Evolutionary conservation across 2,113 vertebrate species (phyloP).

Genomic region (Junco hyemalis): DNA sequence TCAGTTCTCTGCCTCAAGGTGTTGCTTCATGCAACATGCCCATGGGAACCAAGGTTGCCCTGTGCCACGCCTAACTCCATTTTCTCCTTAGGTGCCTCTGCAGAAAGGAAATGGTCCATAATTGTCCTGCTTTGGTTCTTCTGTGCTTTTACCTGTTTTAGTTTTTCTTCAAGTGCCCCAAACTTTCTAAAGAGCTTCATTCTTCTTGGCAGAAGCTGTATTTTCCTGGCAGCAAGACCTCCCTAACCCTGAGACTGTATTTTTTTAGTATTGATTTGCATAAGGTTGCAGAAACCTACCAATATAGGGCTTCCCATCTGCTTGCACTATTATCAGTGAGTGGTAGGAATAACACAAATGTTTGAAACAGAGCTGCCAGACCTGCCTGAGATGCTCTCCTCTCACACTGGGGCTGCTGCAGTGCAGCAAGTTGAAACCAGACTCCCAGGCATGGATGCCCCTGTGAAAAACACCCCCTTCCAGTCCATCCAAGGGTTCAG

Average conservation of each 20-base stretch:
- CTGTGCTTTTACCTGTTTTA: neutral
- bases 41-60: neutral
- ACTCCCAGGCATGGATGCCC: neutral
- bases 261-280: neutral
- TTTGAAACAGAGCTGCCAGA: neutral
- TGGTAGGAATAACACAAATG: neutral
- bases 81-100: neutral
- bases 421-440: neutral
- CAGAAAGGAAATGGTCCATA: neutral
- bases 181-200: neutral
- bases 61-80: neutral
- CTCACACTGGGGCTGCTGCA: neutral
- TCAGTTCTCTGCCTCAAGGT: neutral
- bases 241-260: neutral
- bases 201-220: neutral
- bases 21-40: neutral
- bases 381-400: neutral
- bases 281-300: neutral
- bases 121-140: neutral
- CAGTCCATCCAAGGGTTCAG: neutral
- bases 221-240: neutral
- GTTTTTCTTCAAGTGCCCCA: neutral
- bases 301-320: neutral
- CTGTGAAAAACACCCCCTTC: fast-evolving
- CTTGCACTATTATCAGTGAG: neutral